Base-by-base conservation (phyloP, 2,888 invertebrate genomes). In the Abscondita cerata region DNA sequence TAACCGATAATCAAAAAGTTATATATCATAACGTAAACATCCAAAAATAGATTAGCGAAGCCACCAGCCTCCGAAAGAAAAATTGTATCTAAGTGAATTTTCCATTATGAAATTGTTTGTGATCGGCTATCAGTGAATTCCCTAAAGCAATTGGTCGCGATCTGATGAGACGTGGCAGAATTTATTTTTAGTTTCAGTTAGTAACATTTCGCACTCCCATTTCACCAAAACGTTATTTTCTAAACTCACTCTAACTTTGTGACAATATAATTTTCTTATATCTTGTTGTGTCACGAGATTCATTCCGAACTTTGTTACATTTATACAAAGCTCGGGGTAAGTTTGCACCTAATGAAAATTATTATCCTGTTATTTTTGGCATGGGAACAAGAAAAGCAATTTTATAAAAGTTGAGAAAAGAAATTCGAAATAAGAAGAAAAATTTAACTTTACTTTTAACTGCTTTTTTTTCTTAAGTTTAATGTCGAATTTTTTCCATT, bases 221-320 rank as follows among this genome's bases (percentile, higher is more conserved):
- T n/a, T n/a, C n/a, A 41, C 60, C 53, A 55, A 67, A 68, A 62
- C 63, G 62, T 56, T 66, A 69, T 70, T 69, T 66, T 65, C 64
- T 60, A 70, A 69, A 66, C 67, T 67, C 68, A 65, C 63, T 61
- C 60, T 59, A 71, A 69, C 67, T 72, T 71, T 66, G 68, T 67
- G 70, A 70, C 72, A 73, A 73, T 72, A 70, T 70, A 73, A 73
- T 73, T 73, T 73, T 73, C 72, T 72, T 72, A 70, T 73, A 73
- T 70, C 69, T 73, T 71, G 71, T 73, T 69, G 70, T 70, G 69
- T 64, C 63, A 66, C 65, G 66, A 67, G 67, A 68, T 69, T 68
- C 70, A 70, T 70, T 69, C 66, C 52, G 61, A 73, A 73, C 72
- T 73, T 73, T 71, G 72, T 70, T 72, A 70, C 73, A 73, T 71